Evolutionary conservation across 2,113 vertebrate species (phyloP), one percentile per base, ranked within the genome.

Genomic region (Gallinago undulata): DNA sequence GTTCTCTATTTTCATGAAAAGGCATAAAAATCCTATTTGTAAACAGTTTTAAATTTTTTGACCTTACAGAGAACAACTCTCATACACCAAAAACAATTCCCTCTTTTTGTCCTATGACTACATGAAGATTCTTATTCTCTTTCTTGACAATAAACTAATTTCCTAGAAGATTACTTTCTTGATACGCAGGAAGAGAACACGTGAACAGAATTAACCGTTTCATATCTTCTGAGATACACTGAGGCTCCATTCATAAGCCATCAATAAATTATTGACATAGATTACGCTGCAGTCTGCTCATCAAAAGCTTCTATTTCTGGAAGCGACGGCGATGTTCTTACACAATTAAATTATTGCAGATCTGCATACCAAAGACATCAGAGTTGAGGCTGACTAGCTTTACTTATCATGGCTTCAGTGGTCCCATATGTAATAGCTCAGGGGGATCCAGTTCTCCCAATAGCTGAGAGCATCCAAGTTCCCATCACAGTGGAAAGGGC

Each of bases 241-340:
- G 37, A 75, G n/a, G 51, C 22, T 75, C 16, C 76, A 86, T 83
- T 77, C 50, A 50, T 13, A 88, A 89, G 8, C 7, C 56, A 53
- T 53, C 51, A 78, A 62, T 79, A 82, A 66, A 73, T 72, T 86
- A 83, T 31, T 72, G 72, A 89, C 63, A 37, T 11, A 76, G 69
- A 83, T 68, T 47, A 76, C 43, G 41, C 48, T 63, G 66, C 80
- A 93, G 75, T 16, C 53, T 72, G 41, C 43, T 89, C 67, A 86
- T 63, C 63, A 80, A 83, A 86, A 76, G 37, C 43, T 93, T 86
- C 79, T 83, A 22, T 64, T 95, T 95, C 67, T 89, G 72, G 57
- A 88, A 87, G 47, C 1, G 1, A 83, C 2, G 0, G 17, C 2
- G 1, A 41, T n/a, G 43, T n/a, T 88, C 70, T 78, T 41, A 41